Evolutionary conservation across 35 echinoderm and acorn worm species (phyloP).

Genomic region (Strongylocentrotus purpuratus): DNA sequence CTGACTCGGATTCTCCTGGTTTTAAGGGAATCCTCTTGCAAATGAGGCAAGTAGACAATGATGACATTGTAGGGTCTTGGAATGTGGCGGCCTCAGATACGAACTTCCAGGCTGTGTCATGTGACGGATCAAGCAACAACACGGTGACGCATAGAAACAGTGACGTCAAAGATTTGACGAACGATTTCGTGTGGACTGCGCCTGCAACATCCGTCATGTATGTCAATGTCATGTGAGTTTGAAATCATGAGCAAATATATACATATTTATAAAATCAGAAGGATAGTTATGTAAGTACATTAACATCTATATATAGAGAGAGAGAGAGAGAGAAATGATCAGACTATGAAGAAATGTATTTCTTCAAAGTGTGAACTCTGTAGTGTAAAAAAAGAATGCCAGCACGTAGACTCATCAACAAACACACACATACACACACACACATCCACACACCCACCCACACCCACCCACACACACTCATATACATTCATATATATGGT

Average conservation of each 20-base stretch:
- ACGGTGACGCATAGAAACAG: background rate
- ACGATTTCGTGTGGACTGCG: background rate
- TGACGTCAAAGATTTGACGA: background rate
- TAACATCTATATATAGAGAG: no score
- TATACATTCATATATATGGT: no score
- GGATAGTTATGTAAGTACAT: no score
- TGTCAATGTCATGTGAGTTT: background rate
- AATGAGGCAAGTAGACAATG: background rate
- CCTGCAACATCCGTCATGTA: background rate
- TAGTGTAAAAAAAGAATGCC: no score
- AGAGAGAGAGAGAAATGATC: no score
- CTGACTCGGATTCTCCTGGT: background rate
- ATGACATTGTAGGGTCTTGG: background rate
- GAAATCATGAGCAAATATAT: background rate
- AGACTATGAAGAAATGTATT: no score
- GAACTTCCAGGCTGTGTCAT: background rate
- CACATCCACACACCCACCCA: no score
- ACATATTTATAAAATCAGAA: no score
- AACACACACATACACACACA: no score
- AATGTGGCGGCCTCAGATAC: background rate
- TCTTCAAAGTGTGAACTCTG: no score
- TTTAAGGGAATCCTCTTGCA: conserved; percentile 17
- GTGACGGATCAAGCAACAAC: background rate
- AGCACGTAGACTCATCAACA: no score
- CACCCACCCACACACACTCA: no score